phyloP scores from a whole-genome alignment of 2,113 vertebrate species.

The Gobiocypris rarus region DNA sequence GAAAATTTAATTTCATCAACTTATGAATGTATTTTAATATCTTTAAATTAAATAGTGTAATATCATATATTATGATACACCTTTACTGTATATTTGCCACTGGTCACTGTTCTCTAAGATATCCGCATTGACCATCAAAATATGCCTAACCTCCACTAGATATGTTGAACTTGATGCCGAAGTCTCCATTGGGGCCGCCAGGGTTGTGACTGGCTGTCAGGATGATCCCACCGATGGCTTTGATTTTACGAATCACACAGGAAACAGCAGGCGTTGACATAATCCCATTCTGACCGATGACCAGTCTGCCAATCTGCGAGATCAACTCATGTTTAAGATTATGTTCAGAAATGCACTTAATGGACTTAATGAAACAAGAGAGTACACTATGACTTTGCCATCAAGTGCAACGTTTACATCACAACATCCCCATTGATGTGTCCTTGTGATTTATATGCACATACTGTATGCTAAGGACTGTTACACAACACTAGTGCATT shows the following conservation, averaged over 20 bases:
- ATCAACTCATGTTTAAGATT: conserved; percentile 15
- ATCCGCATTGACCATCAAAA: neutral
- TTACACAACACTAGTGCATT: neutral
- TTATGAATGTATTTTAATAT: too few species aligned
- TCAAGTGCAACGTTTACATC: neutral
- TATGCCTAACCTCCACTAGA: conserved; percentile 86
- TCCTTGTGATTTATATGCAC: neutral
- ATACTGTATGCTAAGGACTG: neutral
- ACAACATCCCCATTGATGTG: neutral
- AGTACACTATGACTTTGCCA: neutral
- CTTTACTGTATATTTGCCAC: too few species aligned
- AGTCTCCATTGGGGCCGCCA: conserved; percentile 93
- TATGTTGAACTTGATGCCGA: conserved; percentile 98
- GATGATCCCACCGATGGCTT: conserved; percentile 96
- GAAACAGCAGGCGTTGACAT: conserved; percentile 96
- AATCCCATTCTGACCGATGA: conserved; percentile 96
- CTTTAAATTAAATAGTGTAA: too few species aligned
- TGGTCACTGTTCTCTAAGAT: too few species aligned
- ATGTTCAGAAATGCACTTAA: neutral
- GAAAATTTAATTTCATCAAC: too few species aligned
- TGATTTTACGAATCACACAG: conserved; percentile 95
- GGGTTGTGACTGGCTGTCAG: conserved; percentile 98
- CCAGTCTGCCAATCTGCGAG: conserved; percentile 88
- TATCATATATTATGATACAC: too few species aligned
- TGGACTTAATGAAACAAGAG: neutral